phyloP scores from a whole-genome alignment of 1,140 invertebrate species.

The Maconellicoccus hirsutus region DNA sequence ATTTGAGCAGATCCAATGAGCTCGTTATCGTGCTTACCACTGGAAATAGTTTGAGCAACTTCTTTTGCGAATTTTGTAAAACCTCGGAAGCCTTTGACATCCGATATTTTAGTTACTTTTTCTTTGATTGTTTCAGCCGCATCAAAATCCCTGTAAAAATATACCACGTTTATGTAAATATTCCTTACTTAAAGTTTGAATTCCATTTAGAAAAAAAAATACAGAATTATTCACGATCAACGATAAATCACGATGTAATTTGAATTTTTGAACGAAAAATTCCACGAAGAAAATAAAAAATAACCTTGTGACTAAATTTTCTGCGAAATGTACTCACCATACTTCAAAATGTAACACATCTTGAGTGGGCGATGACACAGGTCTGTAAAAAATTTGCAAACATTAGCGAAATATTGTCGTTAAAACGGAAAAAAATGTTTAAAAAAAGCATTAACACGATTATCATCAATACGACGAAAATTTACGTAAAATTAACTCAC shows the following conservation, averaged over 20 bases:
- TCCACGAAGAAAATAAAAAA: neutral
- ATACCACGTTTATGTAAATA: neutral
- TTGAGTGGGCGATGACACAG: neutral
- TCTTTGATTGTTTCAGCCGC: slow-evolving; percentile 77
- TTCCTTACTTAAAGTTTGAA: neutral
- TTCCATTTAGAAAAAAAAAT: neutral
- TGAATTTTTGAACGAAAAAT: no score
- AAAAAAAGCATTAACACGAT: neutral
- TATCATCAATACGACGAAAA: slow-evolving; percentile 25
- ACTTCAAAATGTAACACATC: slow-evolving; percentile 14
- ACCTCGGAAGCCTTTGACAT: slow-evolving; percentile 71
- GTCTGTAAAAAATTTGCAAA: neutral
- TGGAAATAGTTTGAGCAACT: slow-evolving; percentile 86
- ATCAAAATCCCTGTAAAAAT: slow-evolving; percentile 59
- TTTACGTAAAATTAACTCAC: slow-evolving; percentile 59
- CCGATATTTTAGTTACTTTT: slow-evolving; percentile 71
- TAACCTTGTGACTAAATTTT: no score
- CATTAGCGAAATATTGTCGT: neutral
- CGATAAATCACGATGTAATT: neutral
- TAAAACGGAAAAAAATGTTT: neutral
- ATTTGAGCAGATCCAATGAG: slow-evolving; percentile 81
- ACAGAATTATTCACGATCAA: neutral
- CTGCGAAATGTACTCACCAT: neutral
- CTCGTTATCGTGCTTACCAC: slow-evolving; percentile 88
- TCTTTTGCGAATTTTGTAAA: slow-evolving; percentile 82